phyloP scores from a whole-genome alignment of 1,140 invertebrate genomes.

The Druon quercuslanigerum region DNA sequence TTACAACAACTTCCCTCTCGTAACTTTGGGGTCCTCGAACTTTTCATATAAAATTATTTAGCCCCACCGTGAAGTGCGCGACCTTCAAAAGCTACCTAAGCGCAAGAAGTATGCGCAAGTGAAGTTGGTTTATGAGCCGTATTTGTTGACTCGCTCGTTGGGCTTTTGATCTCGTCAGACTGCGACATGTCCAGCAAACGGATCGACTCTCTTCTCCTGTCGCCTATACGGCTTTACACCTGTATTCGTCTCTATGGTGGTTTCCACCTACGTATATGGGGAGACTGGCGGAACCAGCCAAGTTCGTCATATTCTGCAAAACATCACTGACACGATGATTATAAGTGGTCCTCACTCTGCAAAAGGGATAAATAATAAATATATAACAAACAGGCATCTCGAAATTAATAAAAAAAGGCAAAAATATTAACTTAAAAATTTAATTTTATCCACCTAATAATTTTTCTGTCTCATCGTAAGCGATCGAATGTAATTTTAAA shows the following conservation, averaged over 20 bases:
- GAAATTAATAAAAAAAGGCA: background rate
- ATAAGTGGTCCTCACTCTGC: constrained; percentile 1
- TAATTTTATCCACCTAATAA: background rate
- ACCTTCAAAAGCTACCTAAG: constrained; percentile 40
- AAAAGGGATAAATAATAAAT: constrained; percentile 7
- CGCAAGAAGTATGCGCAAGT: constrained; percentile 55
- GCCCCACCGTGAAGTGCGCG: no score
- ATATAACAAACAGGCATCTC: background rate
- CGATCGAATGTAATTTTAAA: no score
- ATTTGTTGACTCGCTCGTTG: constrained; percentile 63
- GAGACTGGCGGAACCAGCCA: constrained; percentile 50
- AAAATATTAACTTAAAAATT: background rate
- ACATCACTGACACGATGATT: constrained; percentile 43
- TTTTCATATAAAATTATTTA: no score
- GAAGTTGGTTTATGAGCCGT: constrained; percentile 66
- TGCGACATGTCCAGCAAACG: constrained; percentile 59
- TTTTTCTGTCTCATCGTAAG: background rate
- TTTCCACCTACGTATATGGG: constrained; percentile 55
- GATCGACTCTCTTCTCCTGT: constrained; percentile 31
- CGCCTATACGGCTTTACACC: constrained; percentile 60
- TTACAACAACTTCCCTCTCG: no score
- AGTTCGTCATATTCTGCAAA: constrained; percentile 54
- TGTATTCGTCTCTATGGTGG: constrained; percentile 59
- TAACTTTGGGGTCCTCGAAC: no score
- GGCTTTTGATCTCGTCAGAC: constrained; percentile 67